These are phyloP conservation scores for Nannobrachium achirus DNA, from an alignment of 2,113 vertebrate species.

Conservation along the genomic window DNA sequence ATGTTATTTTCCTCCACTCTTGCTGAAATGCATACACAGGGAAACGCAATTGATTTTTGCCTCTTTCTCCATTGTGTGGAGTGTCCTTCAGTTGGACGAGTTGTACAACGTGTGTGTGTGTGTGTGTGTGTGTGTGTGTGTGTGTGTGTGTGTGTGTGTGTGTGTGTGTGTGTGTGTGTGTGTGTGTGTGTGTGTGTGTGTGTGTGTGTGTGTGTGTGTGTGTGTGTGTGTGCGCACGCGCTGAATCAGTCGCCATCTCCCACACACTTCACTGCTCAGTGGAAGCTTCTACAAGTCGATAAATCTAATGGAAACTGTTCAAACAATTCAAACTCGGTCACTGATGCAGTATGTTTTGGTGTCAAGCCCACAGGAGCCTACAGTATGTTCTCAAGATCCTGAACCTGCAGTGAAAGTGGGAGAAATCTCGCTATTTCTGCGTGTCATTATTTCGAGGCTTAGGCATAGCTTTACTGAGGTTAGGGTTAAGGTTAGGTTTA, in stretches of 20 bases:
- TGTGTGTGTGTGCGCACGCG: constrained; percentile 9
- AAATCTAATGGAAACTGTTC: background rate
- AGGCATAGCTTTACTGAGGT: no score
- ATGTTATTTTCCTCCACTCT: no score
- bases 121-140: background rate
- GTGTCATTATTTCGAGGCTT: no score
- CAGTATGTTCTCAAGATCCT: constrained; percentile 14
- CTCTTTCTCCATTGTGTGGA: no score
- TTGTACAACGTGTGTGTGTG: no score
- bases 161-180: no score
- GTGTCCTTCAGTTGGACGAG: no score
- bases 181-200: constrained; percentile 12
- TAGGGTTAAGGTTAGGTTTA: no score
- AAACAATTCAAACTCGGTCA: background rate
- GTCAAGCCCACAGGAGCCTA: constrained; percentile 16
- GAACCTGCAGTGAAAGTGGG: constrained; percentile 22
- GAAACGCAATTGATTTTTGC: no score
- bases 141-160: background rate
- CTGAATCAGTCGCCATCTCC: constrained; percentile 12
- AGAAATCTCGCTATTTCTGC: no score
- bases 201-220: background rate
- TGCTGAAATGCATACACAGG: no score
- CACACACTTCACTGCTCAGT: constrained; percentile 9
- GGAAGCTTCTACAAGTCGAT: constrained; percentile 9
- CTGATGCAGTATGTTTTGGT: constrained; percentile 4